Base-by-base conservation (phyloP, 2,888 invertebrate genomes). In the Holacanthella duospinosa region DNA sequence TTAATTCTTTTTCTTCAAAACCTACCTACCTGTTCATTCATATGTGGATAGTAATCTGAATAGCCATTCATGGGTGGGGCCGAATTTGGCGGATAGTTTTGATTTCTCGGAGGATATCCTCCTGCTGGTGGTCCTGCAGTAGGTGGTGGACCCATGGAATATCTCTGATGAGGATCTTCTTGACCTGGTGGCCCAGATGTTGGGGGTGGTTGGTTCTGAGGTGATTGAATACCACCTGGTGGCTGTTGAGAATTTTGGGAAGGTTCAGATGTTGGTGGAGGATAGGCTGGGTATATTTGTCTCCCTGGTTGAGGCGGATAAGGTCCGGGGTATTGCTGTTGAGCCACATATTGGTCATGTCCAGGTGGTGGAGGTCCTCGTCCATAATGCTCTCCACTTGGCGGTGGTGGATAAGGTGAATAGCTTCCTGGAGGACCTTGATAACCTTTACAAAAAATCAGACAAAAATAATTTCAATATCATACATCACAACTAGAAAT, bases 51-150 rank as follows among this genome's bases (percentile, higher is more conserved):
- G 59, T 80, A 80, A 70, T 79, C 79, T 29, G 74, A 73, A 75
- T 74, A 74, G 2, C 73, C 72, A 62, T 70, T 69, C 26, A 70
- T 69, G 29, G 68, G 68, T 48, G 60, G 63, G 6, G 53, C 58
- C 36, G 67, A 69, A 43, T 43, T 28, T 62, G 88, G 87, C 76
- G 81, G 79, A 75, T 88, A 87, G n/a, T 21, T 48, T 21, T 9
- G 21, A 4, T 9, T 21, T 74, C 87, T 86, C 75, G 86, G 87
- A 81, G 88, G 85, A 78, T 86, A 86, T 68, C 85, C 82, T 73
- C 85, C 85, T 66, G 83, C 83, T 78, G 81, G 75, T 78, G 81
- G 73, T 78, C 78, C 75, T 80, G 82, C 65, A 82, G 77, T 69
- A 79, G 59, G 59, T 24, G 63, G 56, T 48, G 66, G 65, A 29